Base-by-base conservation (phyloP, 2,888 invertebrate species). In the Phortica okadai region DNA sequence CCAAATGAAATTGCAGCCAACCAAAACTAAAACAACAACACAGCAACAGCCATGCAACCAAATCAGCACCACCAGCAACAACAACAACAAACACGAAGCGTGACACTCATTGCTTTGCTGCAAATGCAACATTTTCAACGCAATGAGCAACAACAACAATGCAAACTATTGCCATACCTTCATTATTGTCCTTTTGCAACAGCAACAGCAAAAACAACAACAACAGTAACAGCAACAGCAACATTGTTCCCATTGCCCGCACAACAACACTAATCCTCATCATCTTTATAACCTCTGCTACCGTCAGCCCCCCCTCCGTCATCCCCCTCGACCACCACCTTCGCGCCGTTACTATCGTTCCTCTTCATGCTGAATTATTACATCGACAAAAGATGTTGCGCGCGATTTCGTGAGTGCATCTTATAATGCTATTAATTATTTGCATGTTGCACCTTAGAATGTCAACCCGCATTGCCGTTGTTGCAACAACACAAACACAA, bases 361-460 rank as follows among this genome's bases (percentile, higher is more conserved):
- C 69, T 58, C 64, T 72, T 78, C 81, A 76, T 78, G 81, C 82
- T 88, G 85, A 88, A 85, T 89, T 89, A 88, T 89, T 89, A 88
- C 89, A 89, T 82, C 84, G 84, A 81, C 80, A 79, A 80, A 79
- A 88, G 88, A 87, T 89, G 88, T 87, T 89, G 85, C 84, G 83
- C 83, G 87, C 86, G 90, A 90, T 90, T 91, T 91, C 91, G 90
- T 91, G 90, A 90, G 90, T 90, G 90, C 91, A 90, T 90, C 90
- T 91, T 90, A 90, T 90, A 91, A 90, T 90, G 89, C 90, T 90
- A 90, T 90, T 90, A 90, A 90, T 90, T 90, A 90, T 91, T 91
- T 90, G 90, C 91, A 91, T 90, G 90, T 90, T 88, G 88, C 90
- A 88, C 87, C 90, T 89, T 87, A 85, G 84, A 89, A 88, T 90